A percentile compares a stretch with the other conserved stretches of the same genome.
Conservation (phyloP, 1,140 invertebrate genomes). For the Branchinecta lynchi region DNA sequence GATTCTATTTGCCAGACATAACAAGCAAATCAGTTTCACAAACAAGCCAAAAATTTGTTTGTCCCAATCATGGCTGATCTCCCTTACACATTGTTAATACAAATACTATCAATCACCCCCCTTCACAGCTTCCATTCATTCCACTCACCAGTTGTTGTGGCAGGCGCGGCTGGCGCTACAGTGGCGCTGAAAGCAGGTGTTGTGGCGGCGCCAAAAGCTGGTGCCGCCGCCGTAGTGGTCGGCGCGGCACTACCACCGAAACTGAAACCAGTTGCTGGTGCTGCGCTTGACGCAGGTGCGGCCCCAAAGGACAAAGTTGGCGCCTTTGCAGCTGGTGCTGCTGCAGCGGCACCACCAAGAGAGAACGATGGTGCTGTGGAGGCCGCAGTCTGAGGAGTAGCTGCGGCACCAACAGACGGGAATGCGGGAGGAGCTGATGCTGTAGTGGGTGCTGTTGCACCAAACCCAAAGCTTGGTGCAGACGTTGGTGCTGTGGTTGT, state of each 20-base stretch:
- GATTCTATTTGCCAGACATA: no score
- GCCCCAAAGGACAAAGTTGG: not conserved
- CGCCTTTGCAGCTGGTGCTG: not conserved
- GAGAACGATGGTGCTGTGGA: not conserved
- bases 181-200: conserved; percentile 10
- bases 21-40: no score
- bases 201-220: not conserved
- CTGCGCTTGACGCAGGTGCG: not conserved
- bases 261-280: conserved; percentile 13
- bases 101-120: no score
- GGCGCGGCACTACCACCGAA: not conserved
- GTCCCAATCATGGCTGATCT: no score
- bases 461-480: not conserved
- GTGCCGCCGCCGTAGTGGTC: not conserved
- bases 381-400: not conserved
- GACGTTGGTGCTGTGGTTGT: not conserved
- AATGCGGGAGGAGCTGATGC: not conserved
- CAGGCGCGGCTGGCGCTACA: not conserved
- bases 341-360: not conserved
- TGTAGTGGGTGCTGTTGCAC: not conserved
- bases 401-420: not conserved
- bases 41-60: no score
- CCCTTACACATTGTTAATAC: not conserved
- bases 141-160: no score
- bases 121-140: no score